Evolutionary conservation across 2,113 vertebrate genomes (phyloP), one percentile per base, ranked within the genome.

Genomic region (Acrocephalus kingi): DNA sequence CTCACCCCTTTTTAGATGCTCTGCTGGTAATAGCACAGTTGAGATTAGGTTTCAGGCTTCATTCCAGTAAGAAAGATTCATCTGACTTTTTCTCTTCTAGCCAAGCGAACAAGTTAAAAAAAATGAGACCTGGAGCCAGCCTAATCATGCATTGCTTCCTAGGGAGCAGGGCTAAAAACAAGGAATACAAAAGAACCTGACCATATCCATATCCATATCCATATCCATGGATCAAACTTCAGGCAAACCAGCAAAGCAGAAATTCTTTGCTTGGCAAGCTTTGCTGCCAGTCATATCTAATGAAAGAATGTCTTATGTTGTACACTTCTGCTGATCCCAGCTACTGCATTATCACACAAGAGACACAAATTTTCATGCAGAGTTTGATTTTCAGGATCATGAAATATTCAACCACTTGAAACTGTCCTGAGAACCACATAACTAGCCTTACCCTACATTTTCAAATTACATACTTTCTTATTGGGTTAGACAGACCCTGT

Each of bases 131-230:
- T 72, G 13, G 19, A 87, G 10, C 10, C 76, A 73, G 22, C 3
- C 90, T 69, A 61, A 4, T 62, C 18, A 37, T 28, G 3, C 17
- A 39, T 43, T 0, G 0, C 10, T 33, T 82, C 54, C 49, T 49
- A 61, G 27, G 61, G 27, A 79, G 54, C 0, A 2, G 10, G 31
- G 27, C 2, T 79, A 45, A 87, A 84, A 78, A 45, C 7, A 4
- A 64, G 24, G 22, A 89, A 72, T n/a, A 37, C 7, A n/a, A 54
- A 87, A 77, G 35, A 67, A 88, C 20, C 3, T 46, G 41, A 41
- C 30, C 31, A 25, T 49, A 45, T 48, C 48, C 31, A 66, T 23
- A 49, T 19, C 55, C n/a, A 66, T 25, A 49, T 19, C 55, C 37
- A 35, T 35, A 35, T 19, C 55, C 37, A 58, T 28, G 27, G 13